Base-by-base conservation (phyloP, 2,888 invertebrate genomes). In the Polydrusus pterygomalis region DNA sequence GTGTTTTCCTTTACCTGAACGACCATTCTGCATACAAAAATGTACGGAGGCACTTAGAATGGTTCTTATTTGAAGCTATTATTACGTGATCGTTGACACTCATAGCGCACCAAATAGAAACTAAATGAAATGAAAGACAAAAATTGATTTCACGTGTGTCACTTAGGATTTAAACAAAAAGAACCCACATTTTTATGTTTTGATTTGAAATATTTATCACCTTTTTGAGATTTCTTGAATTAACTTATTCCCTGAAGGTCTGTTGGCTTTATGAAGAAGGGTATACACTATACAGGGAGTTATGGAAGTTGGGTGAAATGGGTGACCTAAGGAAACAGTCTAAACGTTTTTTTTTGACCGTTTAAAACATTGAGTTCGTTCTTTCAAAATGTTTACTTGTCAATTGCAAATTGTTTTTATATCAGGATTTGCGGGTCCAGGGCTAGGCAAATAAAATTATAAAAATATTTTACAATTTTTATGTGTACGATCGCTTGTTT, bases 131-230 rank as follows among this genome's bases (percentile, higher is more conserved):
- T 0, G 9, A n/a, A 3, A 15, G 17, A 7, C 54, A 69, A 63
- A 74, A 78, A 79, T 79, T 77, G 78, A 79, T 79, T 79, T 79
- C 77, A 79, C 77, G 79, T 78, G 71, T 75, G 78, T 78, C 77
- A 78, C 77, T 78, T 30, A 30, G 9, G 18, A 30, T 56, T 25
- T n/a, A 56, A 30, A 56, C 56, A 56, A 56, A 30, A 7, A 30
- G 10, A 25, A 3, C 7, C 13, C 1, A 34, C 7, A 34, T 30
- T 9, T 54, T 13, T 56, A 30, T 30, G 2, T 56, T 56, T 56
- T 30, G 56, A n/a, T 56, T 54, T 56, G 3, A 56, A 30, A 56
- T 30, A 30, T 20, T 25, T 25, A 25, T 51, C 20, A 47, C 47
- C n/a, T 47, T 17, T 47, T 47, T 47, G 15, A 6, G 8, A 47